These are phyloP conservation scores for Silurus glanis DNA, from an alignment of 2,113 vertebrate species.

Conservation along the genomic window DNA sequence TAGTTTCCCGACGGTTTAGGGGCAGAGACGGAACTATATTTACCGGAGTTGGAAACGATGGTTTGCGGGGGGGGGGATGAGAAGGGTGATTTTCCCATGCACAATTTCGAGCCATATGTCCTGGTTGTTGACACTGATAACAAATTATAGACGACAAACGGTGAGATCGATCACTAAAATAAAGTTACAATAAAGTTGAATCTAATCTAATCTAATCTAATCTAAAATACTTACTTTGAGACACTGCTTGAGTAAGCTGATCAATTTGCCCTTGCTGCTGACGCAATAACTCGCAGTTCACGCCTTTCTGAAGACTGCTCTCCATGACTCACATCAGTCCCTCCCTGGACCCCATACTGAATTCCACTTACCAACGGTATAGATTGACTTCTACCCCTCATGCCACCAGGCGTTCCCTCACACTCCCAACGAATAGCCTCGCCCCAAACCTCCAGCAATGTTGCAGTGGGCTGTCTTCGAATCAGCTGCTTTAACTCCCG, in stretches of 20 bases:
- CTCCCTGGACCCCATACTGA: not conserved
- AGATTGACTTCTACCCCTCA: conserved; percentile 18
- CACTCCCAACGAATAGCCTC: not conserved
- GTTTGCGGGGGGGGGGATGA: too few species aligned
- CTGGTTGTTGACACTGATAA: conserved; percentile 16
- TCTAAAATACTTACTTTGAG: too few species aligned
- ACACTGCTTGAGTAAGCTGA: not conserved
- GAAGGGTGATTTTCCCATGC: not conserved
- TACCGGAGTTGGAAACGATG: too few species aligned
- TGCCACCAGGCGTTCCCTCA: not conserved
- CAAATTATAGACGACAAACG: not conserved
- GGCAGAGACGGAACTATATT: too few species aligned
- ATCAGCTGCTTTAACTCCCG: not conserved
- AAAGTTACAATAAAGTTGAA: too few species aligned
- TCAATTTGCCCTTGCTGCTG: conserved; percentile 37
- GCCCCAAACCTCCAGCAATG: not conserved
- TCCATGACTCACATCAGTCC: not conserved
- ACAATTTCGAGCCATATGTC: conserved; percentile 21
- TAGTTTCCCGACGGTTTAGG: conserved; percentile 31
- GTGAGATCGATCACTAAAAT: too few species aligned
- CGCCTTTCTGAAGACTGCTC: not conserved
- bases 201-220: too few species aligned
- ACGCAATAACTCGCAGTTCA: conserved; percentile 22
- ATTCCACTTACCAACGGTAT: not conserved
- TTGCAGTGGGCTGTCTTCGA: not conserved